Evolutionary conservation across 2,113 vertebrate genomes (phyloP).

Genomic region (Datnioides undecimradiatus): DNA sequence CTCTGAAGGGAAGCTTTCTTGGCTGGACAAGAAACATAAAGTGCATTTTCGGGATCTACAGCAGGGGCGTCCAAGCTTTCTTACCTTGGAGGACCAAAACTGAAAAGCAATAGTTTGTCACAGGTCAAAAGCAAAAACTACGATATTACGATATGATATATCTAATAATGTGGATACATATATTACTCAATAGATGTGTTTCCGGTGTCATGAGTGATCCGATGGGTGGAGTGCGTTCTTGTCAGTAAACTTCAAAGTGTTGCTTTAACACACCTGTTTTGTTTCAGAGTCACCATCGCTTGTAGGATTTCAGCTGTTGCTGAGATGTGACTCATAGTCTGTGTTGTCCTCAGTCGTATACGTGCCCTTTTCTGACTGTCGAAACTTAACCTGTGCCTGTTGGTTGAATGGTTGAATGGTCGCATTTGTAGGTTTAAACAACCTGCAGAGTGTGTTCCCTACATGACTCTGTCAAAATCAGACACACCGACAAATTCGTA

Average conservation of each 20-base stretch:
- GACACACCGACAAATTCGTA: slow-evolving; percentile 19
- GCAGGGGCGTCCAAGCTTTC: too few species aligned
- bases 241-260: too few species aligned
- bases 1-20: too few species aligned
- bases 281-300: background rate
- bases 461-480: background rate
- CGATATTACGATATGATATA: too few species aligned
- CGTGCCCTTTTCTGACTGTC: background rate
- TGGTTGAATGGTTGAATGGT: too few species aligned
- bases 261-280: background rate
- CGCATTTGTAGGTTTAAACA: slow-evolving; percentile 5
- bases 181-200: too few species aligned
- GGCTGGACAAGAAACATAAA: background rate
- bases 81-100: too few species aligned
- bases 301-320: background rate
- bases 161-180: too few species aligned
- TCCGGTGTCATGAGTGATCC: too few species aligned
- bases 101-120: too few species aligned
- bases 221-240: background rate
- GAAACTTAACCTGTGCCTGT: background rate
- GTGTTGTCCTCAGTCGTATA: background rate
- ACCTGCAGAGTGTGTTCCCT: slow-evolving; percentile 12
- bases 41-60: background rate
- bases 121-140: too few species aligned
- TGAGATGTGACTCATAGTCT: background rate